phyloP scores from a whole-genome alignment of 1,140 invertebrate genomes.

The Cydia strobilella region DNA sequence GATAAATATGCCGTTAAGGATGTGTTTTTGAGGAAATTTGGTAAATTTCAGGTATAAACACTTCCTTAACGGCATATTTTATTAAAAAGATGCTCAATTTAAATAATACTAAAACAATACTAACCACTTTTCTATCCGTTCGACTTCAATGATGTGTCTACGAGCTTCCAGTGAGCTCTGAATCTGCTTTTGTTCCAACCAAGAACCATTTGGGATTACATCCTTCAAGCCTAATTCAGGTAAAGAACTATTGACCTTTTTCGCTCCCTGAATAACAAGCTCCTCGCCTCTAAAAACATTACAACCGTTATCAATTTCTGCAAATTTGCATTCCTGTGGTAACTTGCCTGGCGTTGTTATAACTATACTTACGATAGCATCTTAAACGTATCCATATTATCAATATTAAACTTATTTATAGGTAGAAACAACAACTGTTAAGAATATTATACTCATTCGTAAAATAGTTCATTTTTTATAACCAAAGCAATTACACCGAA shows the following conservation, averaged over 20 bases:
- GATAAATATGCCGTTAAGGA: too few species aligned
- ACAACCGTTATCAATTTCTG: constrained; percentile 35
- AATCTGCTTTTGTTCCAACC: constrained; percentile 82
- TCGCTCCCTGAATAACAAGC: constrained; percentile 77
- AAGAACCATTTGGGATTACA: constrained; percentile 80
- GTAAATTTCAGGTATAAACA: too few species aligned
- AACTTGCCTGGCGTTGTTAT: not conserved
- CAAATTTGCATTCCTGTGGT: not conserved
- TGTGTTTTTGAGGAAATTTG: too few species aligned
- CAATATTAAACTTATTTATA: not conserved
- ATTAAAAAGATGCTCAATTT: too few species aligned
- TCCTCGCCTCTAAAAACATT: constrained; percentile 75
- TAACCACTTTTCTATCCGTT: constrained; percentile 82
- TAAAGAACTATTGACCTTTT: constrained; percentile 71
- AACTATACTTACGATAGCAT: constrained; percentile 53
- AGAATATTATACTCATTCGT: not conserved
- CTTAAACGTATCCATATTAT: constrained; percentile 48
- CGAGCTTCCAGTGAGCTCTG: constrained; percentile 80
- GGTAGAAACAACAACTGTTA: not conserved
- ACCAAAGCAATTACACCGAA: not conserved
- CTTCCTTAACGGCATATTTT: not conserved
- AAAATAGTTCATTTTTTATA: not conserved
- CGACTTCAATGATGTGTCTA: constrained; percentile 80
- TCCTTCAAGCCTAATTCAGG: constrained; percentile 81
- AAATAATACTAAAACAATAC: not conserved